Conservation (phyloP, 2,113 vertebrate genomes). For the Laticauda laticaudata region DNA sequence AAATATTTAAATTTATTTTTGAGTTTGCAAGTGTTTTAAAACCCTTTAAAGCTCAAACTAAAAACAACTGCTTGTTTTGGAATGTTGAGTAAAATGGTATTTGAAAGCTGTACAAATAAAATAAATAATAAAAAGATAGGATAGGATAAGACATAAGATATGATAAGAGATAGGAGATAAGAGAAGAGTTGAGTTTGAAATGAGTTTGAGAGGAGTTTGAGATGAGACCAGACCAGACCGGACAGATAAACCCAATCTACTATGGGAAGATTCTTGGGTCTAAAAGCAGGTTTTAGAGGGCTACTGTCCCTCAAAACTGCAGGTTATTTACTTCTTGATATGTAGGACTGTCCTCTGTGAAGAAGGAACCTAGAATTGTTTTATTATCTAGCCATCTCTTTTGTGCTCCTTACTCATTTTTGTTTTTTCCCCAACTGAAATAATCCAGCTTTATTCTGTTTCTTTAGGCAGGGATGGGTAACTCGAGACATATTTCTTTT, state of each 20-base stretch:
- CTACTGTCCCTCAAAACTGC: neutral
- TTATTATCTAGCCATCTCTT: neutral
- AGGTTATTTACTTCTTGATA: neutral
- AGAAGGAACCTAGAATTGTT: neutral
- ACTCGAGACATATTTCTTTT: neutral
- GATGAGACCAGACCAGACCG: too few relatives aligned
- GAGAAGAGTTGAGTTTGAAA: too few relatives aligned
- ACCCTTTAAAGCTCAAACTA: neutral
- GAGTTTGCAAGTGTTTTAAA: neutral
- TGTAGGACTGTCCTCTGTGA: neutral
- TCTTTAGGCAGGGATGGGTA: neutral
- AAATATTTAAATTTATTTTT: neutral
- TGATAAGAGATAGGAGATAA: too few relatives aligned
- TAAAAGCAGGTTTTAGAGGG: neutral
- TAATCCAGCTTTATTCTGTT: neutral
- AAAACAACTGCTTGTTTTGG: neutral
- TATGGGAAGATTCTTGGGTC: neutral
- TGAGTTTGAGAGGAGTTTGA: too few relatives aligned
- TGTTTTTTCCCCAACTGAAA: neutral
- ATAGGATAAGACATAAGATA: too few relatives aligned
- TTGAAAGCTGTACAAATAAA: neutral
- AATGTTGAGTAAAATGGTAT: neutral
- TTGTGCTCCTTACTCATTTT: neutral
- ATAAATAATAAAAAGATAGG: neutral
- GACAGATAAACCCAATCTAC: too few relatives aligned